Conservation (phyloP, 1,140 invertebrate genomes). For the Apis dorsata region DNA sequence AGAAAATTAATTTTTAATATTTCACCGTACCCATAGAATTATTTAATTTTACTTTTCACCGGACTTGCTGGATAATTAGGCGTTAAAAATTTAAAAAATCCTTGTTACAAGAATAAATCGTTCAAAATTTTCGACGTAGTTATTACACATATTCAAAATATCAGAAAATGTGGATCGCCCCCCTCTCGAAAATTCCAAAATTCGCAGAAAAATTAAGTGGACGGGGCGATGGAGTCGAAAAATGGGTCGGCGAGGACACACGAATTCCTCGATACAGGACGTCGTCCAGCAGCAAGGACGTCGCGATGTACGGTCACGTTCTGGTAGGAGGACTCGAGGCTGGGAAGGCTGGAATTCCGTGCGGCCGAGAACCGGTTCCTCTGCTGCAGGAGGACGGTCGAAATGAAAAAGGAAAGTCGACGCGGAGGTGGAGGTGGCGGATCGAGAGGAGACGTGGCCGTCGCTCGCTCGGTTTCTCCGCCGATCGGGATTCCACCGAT, state of each 20-base stretch:
- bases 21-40: no score
- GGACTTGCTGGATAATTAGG: no score
- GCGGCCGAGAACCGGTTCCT: constrained; percentile 39
- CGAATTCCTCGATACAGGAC: constrained; percentile 16
- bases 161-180: no score
- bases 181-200: no score
- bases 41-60: no score
- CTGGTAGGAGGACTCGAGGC: constrained; percentile 17
- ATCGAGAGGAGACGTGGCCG: constrained; percentile 19
- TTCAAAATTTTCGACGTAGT: no score
- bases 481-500: constrained; percentile 45
- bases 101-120: no score
- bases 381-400: constrained; percentile 1
- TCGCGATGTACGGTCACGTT: neutral
- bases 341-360: constrained; percentile 41
- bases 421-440: constrained; percentile 14
- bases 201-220: no score
- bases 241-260: constrained; percentile 13
- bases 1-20: no score
- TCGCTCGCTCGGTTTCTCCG: constrained; percentile 27
- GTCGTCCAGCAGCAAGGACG: constrained; percentile 16
- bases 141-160: no score
- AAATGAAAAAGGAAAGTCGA: constrained; percentile 47
- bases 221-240: neutral
- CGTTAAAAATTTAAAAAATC: no score